A percentile compares a stretch with the other conserved stretches of the same genome.
These are phyloP conservation scores for Cryptoprocta ferox DNA, from an alignment of 2,797 vertebrate species.

Conservation along the genomic window DNA sequence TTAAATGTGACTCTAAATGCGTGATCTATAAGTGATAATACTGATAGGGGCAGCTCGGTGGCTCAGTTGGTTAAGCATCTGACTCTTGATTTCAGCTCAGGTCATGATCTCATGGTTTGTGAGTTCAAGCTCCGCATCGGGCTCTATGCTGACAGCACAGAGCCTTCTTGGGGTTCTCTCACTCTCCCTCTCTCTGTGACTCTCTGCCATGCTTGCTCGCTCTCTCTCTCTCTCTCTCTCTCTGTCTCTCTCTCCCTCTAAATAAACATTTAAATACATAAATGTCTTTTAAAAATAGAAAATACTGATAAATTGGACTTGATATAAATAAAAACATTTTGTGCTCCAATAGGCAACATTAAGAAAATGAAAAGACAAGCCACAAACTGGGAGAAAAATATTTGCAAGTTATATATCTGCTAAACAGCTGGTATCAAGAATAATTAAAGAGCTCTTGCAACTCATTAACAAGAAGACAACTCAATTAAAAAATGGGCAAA, in stretches of 20 bases:
- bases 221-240: too few relatives aligned
- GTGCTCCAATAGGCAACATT: neutral
- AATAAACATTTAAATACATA: neutral
- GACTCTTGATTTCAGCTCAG: too few relatives aligned
- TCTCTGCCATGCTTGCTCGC: too few relatives aligned
- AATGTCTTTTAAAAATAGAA: neutral
- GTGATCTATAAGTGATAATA: too few relatives aligned
- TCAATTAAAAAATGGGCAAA: neutral
- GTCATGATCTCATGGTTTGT: too few relatives aligned
- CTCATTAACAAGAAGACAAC: neutral
- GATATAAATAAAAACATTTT: neutral
- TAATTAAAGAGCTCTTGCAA: slow-evolving; percentile 14
- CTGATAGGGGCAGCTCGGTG: too few relatives aligned
- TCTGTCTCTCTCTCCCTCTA: too few relatives aligned
- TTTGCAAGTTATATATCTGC: neutral
- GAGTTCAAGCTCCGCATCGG: too few relatives aligned
- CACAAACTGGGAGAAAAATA: neutral
- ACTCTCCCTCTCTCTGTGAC: too few relatives aligned
- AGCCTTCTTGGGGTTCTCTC: too few relatives aligned
- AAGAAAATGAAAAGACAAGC: neutral
- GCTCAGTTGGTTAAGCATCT: too few relatives aligned
- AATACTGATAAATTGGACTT: neutral
- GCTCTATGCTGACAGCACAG: too few relatives aligned
- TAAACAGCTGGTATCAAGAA: neutral
- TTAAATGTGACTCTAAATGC: neutral